Evolutionary conservation across 2,888 invertebrate species (phyloP), one percentile per base, ranked within the genome.

Genomic region (Camponotus fellah): DNA sequence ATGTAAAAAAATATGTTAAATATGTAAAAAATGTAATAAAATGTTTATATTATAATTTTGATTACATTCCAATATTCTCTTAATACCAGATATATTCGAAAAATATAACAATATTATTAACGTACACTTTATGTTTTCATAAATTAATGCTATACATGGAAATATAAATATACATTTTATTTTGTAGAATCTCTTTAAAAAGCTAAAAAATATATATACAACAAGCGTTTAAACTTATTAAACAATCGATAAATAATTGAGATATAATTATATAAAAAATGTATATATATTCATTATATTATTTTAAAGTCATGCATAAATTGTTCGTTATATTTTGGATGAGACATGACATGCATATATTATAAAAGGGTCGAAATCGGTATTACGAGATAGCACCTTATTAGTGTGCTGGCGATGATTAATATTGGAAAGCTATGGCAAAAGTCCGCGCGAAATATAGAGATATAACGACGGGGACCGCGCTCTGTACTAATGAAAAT

Each of bases 401-500:
- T 79, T 72, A 79, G 10, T 21, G 17, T 26, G 46, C 21, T 60
- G 46, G 71, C 46, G 60, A 60, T 60, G 46, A 37, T 72, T 58
- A 71, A 80, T 80, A 60, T 17, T 32, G 21, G 56, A 26, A 40
- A 43, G 58, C 60, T 37, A 14, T 34, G 56, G n/a, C 43, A 26
- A 17, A 80, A 80, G 60, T 72, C 17, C 17, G 40, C 43, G 34
- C 21, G 32, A 58, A 14, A 79, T 60, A 46, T n/a, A n/a, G 17
- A 49, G 17, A 49, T n/a, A 32, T 58, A 58, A 77, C 8, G 17
- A 58, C 40, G 21, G 8, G 69, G 53, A 72, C 72, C 34, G 58
- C 53, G 56, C 10, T 12, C 43, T 53, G n/a, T 32, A 9, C 17
- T 79, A 71, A 79, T 79, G 58, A 79, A 71, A 79, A 79, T 79